These are phyloP conservation scores for Lampris megalopsis DNA, from an alignment of 2,113 vertebrate genomes.

Conservation along the genomic window DNA sequence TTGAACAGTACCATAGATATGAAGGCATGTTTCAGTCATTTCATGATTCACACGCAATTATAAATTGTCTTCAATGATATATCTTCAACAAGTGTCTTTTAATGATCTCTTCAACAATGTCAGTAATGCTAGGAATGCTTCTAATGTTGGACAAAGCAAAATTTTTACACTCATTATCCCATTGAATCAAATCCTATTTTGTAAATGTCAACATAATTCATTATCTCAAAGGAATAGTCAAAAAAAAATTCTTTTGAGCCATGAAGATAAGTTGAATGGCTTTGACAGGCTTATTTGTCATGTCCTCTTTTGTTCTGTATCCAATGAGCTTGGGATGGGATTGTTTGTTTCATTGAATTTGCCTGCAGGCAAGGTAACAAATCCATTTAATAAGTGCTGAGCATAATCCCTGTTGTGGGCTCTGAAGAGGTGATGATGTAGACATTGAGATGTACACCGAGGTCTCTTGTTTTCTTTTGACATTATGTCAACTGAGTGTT, in stretches of 20 bases:
- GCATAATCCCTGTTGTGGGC: slow-evolving; percentile 50
- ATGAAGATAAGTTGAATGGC: slow-evolving; percentile 39
- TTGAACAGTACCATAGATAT: too few relatives aligned
- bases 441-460: slow-evolving; percentile 30
- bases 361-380: slow-evolving; percentile 52
- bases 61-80: neutral
- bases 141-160: neutral
- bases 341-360: slow-evolving; percentile 65
- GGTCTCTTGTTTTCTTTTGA: slow-evolving; percentile 26
- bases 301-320: slow-evolving; percentile 60
- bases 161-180: slow-evolving; percentile 3
- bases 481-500: slow-evolving; percentile 25
- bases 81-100: neutral
- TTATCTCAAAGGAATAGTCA: slow-evolving; percentile 49
- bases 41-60: neutral
- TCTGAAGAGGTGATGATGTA: slow-evolving; percentile 41
- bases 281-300: slow-evolving; percentile 66
- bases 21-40: too few relatives aligned
- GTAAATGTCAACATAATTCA: slow-evolving; percentile 49
- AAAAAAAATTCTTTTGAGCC: slow-evolving; percentile 48
- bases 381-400: slow-evolving; percentile 60
- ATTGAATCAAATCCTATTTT: slow-evolving; percentile 40
- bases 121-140: neutral
- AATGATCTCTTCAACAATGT: too few relatives aligned
- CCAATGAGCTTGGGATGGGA: slow-evolving; percentile 40